These are phyloP conservation scores for Salvator merianae DNA, from an alignment of 2,113 vertebrate genomes.

Conservation along the genomic window DNA sequence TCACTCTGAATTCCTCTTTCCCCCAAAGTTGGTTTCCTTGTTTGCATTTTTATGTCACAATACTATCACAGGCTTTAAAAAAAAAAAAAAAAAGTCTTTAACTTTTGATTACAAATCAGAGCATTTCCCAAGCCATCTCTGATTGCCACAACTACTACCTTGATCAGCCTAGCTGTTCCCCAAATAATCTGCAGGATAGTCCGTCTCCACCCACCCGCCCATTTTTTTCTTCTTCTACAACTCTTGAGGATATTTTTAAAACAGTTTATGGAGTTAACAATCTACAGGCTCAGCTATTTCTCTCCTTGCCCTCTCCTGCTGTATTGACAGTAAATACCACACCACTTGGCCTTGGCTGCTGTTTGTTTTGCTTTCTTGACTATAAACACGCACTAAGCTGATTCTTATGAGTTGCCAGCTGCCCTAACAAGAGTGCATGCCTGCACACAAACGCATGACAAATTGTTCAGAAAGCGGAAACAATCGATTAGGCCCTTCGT, in stretches of 20 bases:
- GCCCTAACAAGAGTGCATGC: slow-evolving; percentile 39
- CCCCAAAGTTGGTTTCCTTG: not conserved
- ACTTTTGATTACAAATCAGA: slow-evolving; percentile 10
- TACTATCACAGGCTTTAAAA: not conserved
- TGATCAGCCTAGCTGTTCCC: not conserved
- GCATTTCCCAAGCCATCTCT: slow-evolving; percentile 6
- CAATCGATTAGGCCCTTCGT: slow-evolving; percentile 51
- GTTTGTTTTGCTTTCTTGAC: slow-evolving; percentile 69
- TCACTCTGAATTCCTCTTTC: not conserved
- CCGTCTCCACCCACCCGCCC: slow-evolving; percentile 18
- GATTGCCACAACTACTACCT: not conserved
- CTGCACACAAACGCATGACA: not conserved
- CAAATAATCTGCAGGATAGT: slow-evolving; percentile 14
- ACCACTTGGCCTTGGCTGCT: slow-evolving; percentile 51
- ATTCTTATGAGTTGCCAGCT: slow-evolving; percentile 49
- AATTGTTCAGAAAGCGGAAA: slow-evolving; percentile 49
- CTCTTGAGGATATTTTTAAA: not conserved
- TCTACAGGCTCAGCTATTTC: slow-evolving; percentile 45
- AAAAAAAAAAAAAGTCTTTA: not conserved
- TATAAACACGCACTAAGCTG: slow-evolving; percentile 69
- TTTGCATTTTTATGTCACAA: not conserved
- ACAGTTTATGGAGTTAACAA: slow-evolving; percentile 24
- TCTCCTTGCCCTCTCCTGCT: slow-evolving; percentile 43
- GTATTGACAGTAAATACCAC: slow-evolving; percentile 75
- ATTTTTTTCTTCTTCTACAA: slow-evolving; percentile 31